Base-by-base conservation (phyloP, 2,888 invertebrate genomes). In the Danaus chrysippus region DNA sequence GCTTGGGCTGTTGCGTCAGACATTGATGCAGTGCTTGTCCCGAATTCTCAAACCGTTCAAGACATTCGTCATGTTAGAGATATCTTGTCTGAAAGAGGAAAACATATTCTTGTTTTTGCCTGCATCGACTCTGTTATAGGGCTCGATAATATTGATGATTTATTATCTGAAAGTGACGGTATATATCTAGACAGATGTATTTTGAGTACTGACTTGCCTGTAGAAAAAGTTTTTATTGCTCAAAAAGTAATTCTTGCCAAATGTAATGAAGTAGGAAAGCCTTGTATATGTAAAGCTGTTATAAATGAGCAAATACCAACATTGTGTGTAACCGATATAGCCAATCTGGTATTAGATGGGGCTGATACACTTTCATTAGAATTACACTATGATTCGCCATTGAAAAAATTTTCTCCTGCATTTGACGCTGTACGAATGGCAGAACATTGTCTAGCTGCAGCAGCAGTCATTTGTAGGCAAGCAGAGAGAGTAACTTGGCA, bases 301-400 rank as follows among this genome's bases (percentile, higher is more conserved):
- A 83, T 96, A 93, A 72, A 97, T 95, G 97, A 94, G 93, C 70
- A 94, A 92, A 84, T 96, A 93, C 85, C 96, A 93, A 73, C 92
- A 92, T 67, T 95, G 94, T 69, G 96, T 94, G 59, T 93, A 93
- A 83, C 95, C 17, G 97, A 98, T 80, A 96, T 98, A n/a, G 97
- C 97, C 19, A 98, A 98, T 83, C 94, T 97, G 11, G 94, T 98
- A 52, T 87, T 97, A 19, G 98, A 98, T 83, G 98, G 98, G 6
- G 95, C 94, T 49, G 98, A 98, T 82, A 97, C 97, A 73, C 93
- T 98, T 58, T 92, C 93, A 84, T 94, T 98, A 93, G 92, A 98
- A 77, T 93, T 90, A 34, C 81, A 87, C 69, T 90, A 87, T 66
- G 84, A 88, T 73, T 86, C 87, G 10, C 89, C 89, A 0, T 68